Evolutionary conservation across 2,888 invertebrate species (phyloP).

Genomic region (Tuta absoluta): DNA sequence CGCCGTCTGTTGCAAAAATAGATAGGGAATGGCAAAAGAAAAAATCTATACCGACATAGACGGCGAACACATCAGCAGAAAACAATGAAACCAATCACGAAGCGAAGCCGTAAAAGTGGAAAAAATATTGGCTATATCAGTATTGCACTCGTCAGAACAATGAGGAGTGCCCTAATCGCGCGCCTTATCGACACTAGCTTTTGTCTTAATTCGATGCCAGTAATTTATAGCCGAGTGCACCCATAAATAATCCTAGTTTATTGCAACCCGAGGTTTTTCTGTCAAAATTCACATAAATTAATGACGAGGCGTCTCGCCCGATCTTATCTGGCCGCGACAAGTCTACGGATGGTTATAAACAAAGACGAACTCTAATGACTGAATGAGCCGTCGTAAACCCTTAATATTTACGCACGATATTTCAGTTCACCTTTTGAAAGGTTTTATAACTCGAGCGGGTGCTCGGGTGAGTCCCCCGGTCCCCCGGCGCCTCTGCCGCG

Average conservation of each 20-base stretch:
- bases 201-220: slow-evolving; percentile 76
- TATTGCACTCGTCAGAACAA: slow-evolving; percentile 67
- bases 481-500: slow-evolving; percentile 68
- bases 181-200: slow-evolving; percentile 69
- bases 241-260: slow-evolving; percentile 76
- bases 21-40: slow-evolving; percentile 13
- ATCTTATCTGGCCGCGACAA: slow-evolving; percentile 50
- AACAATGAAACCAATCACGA: slow-evolving; percentile 51
- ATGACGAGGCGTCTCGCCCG: slow-evolving; percentile 63
- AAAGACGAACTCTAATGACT: slow-evolving; percentile 74
- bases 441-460: slow-evolving; percentile 70
- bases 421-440: slow-evolving; percentile 74
- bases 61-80: slow-evolving; percentile 12
- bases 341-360: slow-evolving; percentile 73
- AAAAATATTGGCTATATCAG: slow-evolving; percentile 66
- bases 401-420: slow-evolving; percentile 76
- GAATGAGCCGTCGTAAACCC: slow-evolving; percentile 77
- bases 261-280: slow-evolving; percentile 57
- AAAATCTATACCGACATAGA: slow-evolving; percentile 14
- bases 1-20: slow-evolving; percentile 17
- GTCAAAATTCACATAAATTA: slow-evolving; percentile 79
- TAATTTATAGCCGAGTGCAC: slow-evolving; percentile 67
- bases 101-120: slow-evolving; percentile 66
- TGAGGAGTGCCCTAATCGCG: slow-evolving; percentile 67
- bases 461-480: slow-evolving; percentile 45